Evolutionary conservation across 1,140 invertebrate genomes (phyloP).

Genomic region (Sipha flava): DNA sequence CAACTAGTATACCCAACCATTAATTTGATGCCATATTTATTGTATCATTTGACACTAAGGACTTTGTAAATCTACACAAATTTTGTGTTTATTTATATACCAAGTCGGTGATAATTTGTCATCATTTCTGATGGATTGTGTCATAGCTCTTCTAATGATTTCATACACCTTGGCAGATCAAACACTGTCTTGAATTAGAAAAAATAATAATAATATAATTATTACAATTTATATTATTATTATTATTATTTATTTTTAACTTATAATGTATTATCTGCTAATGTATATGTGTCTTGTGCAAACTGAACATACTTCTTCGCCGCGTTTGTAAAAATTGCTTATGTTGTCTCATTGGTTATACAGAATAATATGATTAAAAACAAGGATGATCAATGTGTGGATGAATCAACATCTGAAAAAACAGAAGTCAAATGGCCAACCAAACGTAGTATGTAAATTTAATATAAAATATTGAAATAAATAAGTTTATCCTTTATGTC

Average conservation of each 20-base stretch:
- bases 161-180: constrained; percentile 13
- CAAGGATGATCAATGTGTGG: not conserved
- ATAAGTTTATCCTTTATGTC: too few relatives aligned
- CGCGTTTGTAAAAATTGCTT: not conserved
- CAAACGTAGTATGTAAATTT: constrained; percentile 2
- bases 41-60: not conserved
- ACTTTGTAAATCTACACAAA: not conserved
- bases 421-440: not conserved
- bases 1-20: not conserved
- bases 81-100: not conserved
- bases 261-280: constrained; percentile 12
- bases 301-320: constrained; percentile 20
- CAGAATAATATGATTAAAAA: not conserved
- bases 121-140: constrained; percentile 25
- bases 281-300: constrained; percentile 8
- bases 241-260: not conserved
- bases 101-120: constrained; percentile 7
- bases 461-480: too few relatives aligned
- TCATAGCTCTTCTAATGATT: not conserved
- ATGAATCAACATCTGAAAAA: not conserved
- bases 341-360: constrained; percentile 24
- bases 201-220: not conserved
- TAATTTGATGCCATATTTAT: constrained; percentile 16
- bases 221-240: not conserved
- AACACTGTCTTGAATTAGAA: not conserved